A percentile compares a stretch with the other conserved stretches of the same genome.
phyloP scores from a whole-genome alignment of 2,888 invertebrate genomes.

The Pinctada fucata region DNA sequence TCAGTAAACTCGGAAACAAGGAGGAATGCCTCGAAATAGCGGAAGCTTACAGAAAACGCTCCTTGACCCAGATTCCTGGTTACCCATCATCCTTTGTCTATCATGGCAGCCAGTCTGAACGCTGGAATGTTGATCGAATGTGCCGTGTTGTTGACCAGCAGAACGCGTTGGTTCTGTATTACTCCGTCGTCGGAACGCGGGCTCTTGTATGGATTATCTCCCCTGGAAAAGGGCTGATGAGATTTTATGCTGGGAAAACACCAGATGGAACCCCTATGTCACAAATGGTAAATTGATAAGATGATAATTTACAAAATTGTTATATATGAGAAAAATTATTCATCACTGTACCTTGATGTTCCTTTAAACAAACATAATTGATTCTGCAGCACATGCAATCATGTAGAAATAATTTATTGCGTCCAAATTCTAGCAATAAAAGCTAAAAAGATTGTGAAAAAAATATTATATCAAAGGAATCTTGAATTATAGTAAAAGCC shows the following conservation, averaged over 20 bases:
- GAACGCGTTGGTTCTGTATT: constrained; percentile 70
- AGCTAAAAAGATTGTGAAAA: too few relatives aligned
- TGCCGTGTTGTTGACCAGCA: constrained; percentile 65
- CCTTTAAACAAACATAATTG: constrained; percentile 1
- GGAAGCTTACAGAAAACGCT: constrained; percentile 64
- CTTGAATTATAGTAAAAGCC: too few relatives aligned
- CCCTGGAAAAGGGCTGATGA: constrained; percentile 66
- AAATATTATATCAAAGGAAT: too few relatives aligned
- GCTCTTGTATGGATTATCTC: constrained; percentile 71
- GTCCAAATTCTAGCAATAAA: too few relatives aligned
- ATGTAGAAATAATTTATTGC: too few relatives aligned
- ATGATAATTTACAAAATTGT: too few relatives aligned
- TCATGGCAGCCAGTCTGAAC: constrained; percentile 51
- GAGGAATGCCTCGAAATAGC: constrained; percentile 70
- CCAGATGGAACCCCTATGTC: constrained; percentile 50
- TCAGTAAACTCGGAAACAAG: constrained; percentile 65
- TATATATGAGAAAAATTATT: too few relatives aligned
- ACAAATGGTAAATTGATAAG: constrained; percentile 48
- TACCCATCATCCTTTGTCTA: constrained; percentile 50
- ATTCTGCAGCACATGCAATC: too few relatives aligned
- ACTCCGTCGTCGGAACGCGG: constrained; percentile 64
- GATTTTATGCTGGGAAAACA: constrained; percentile 61
- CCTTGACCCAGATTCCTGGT: constrained; percentile 59
- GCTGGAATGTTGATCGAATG: constrained; percentile 67
- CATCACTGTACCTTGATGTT: too few relatives aligned